A percentile compares a stretch with the other conserved stretches of the same genome.
phyloP scores from a whole-genome alignment of 2,113 vertebrate species.

The Hiodon tergisus region DNA sequence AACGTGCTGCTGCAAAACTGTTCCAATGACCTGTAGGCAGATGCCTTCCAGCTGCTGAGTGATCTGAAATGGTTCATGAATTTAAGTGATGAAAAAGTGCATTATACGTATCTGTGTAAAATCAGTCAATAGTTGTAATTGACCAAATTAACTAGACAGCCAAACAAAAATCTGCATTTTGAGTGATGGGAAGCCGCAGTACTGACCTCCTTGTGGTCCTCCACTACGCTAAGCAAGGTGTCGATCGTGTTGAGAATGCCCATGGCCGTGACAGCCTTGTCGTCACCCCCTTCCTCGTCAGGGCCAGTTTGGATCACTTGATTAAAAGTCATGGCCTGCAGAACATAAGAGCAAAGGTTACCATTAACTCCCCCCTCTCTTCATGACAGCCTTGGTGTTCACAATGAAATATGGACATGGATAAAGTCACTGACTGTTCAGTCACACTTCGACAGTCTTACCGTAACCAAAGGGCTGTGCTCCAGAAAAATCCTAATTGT shows the following conservation, averaged over 20 bases:
- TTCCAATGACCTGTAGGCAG: constrained; percentile 96
- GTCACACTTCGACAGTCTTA: no score
- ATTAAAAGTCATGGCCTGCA: constrained; percentile 97
- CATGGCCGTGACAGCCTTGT: constrained; percentile 98
- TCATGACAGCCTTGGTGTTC: no score
- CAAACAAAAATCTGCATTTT: no score
- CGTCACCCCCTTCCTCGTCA: constrained; percentile 95
- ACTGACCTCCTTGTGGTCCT: constrained; percentile 97
- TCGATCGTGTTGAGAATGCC: constrained; percentile 98
- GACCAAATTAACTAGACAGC: no score
- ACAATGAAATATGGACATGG: no score
- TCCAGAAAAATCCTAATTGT: no score
- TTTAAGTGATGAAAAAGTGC: background rate
- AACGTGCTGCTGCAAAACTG: constrained; percentile 95
- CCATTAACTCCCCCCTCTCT: no score
- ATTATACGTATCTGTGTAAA: no score
- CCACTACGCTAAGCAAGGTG: constrained; percentile 95
- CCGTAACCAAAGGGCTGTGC: no score
- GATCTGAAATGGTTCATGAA: constrained; percentile 68
- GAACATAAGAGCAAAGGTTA: constrained; percentile 3
- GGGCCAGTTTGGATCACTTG: constrained; percentile 97
- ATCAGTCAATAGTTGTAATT: no score
- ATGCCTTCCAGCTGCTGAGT: constrained; percentile 96
- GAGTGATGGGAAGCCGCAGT: constrained; percentile 20
- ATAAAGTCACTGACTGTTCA: no score